Percentiles rank a stretch among this genome's conserved stretches.
Evolutionary conservation across 2,797 vertebrate species (phyloP).

Genomic region (Sphenopsis melanotis): DNA sequence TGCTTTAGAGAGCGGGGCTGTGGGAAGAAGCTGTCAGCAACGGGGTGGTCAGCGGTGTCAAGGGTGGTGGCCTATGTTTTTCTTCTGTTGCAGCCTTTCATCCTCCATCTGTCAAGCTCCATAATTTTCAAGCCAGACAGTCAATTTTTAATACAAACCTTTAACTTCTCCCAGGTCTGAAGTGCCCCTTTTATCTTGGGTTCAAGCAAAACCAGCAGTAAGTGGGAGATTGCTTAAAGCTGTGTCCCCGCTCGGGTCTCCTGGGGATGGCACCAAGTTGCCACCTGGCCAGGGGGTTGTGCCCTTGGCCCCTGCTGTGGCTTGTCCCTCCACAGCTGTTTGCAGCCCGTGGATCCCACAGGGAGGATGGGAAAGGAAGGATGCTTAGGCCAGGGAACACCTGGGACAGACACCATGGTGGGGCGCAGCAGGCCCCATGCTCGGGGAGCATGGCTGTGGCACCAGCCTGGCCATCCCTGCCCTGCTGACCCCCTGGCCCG

Average conservation of each 20-base stretch:
- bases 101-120: slow-evolving; percentile 67
- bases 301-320: not conserved
- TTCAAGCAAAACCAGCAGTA: not conserved
- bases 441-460: accelerated
- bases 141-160: slow-evolving; percentile 63
- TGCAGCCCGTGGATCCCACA: not conserved
- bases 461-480: accelerated
- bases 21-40: slow-evolving; percentile 74
- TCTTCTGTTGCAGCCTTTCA: slow-evolving; percentile 67
- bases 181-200: not conserved
- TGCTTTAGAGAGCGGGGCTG: slow-evolving; percentile 63
- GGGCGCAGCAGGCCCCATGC: not conserved
- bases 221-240: not conserved
- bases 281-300: not conserved
- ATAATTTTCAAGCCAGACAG: slow-evolving; percentile 66
- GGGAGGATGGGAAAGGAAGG: not conserved
- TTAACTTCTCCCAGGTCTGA: slow-evolving; percentile 6
- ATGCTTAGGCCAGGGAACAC: not conserved
- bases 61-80: slow-evolving; percentile 69
- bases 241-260: accelerated
- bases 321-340: accelerated
- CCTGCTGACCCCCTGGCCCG: not conserved
- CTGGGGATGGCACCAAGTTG: not conserved
- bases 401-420: not conserved
- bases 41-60: slow-evolving; percentile 58